Base-by-base conservation (phyloP, 2,113 vertebrate genomes). In the Mormyrus lacerda region DNA sequence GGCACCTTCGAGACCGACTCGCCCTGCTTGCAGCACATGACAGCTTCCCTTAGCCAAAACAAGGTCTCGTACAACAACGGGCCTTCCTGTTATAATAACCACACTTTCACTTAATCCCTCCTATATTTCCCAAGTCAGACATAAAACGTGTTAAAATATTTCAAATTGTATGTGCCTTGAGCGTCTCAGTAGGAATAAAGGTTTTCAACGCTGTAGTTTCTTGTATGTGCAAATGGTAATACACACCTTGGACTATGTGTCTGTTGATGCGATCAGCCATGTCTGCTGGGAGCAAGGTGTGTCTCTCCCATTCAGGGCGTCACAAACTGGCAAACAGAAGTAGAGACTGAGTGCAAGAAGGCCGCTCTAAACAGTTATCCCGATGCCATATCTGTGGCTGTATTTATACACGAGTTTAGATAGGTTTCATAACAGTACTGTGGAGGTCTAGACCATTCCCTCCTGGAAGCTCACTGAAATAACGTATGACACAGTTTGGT, bases 21-120 rank as follows among this genome's bases (percentile, higher is more conserved):
- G 87, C 89, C 90, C 79, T 42, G 86, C 89, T 85, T 55, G 94
- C 51, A 61, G 95, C 95, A 89, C 93, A 89, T 93, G 94, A 96
- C 87, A 95, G 92, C 88, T 93, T 94, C 93, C 93, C 91, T 93
- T 93, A 93, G 93, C 92, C 35, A 35, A 44, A 83, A 79, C 35
- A 39, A 31, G 27, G 69, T 39, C 69, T 19, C 31, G 35, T 53
- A 21, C 27, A 93, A 10, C 58, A 91, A 91, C 93, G 95, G 94
- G 94, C 94, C 95, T 96, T 95, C 96, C 94, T 95, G 94, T 95
- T 93, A 94, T 95, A 96, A 96, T 96, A 96, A 96, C 96, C 96
- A 96, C 95, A 95, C 95, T 95, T 95, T 92, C 73, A 35, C 73
- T 79, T 79, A 39, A 39, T 79, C 73, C 73, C 73, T 7, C 73